phyloP scores from a whole-genome alignment of 2,888 invertebrate species.

The Drosophila meridiana region DNA sequence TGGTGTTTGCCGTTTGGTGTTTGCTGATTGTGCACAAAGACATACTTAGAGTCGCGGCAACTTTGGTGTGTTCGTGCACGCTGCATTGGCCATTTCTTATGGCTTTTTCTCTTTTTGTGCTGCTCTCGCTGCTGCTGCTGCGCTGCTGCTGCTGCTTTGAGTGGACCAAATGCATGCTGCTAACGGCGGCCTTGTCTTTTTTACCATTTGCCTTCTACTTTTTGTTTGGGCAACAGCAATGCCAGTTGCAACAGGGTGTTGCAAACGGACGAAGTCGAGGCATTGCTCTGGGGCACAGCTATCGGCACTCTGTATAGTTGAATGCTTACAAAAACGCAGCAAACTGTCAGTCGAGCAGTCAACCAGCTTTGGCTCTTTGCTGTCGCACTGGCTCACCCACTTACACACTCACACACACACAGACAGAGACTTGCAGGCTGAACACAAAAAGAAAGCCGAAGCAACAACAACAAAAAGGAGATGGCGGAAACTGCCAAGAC shows the following conservation, averaged over 20 bases:
- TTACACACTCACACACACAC: constrained; percentile 21
- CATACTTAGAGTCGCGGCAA: constrained; percentile 44
- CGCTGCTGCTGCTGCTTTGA: constrained; percentile 40
- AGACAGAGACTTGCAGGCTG: constrained; percentile 12
- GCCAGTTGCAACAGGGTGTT: constrained; percentile 34
- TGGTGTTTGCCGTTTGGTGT: constrained; percentile 28
- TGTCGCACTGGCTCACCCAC: constrained; percentile 38
- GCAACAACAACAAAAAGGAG: constrained; percentile 38
- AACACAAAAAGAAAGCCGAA: constrained; percentile 46
- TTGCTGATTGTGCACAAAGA: constrained; percentile 42
- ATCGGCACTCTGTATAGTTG: constrained; percentile 38
- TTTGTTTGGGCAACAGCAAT: constrained; percentile 28
- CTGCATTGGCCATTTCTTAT: constrained; percentile 50
- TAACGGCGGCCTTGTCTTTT: constrained; percentile 50
- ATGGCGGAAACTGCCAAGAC: constrained; percentile 83
- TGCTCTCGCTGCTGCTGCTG: constrained; percentile 23
- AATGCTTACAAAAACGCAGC: constrained; percentile 37
- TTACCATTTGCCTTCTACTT: constrained; percentile 40
- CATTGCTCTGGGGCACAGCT: neutral
- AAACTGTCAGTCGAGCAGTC: constrained; percentile 33
- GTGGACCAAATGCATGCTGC: constrained; percentile 50
- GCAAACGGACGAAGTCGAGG: neutral
- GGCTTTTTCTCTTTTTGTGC: constrained; percentile 18
- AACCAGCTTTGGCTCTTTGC: constrained; percentile 19
- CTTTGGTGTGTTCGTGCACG: constrained; percentile 40